A percentile compares a stretch with the other conserved stretches of the same genome.
Conservation (phyloP, 2,888 invertebrate species). For the Euproctis similis region DNA sequence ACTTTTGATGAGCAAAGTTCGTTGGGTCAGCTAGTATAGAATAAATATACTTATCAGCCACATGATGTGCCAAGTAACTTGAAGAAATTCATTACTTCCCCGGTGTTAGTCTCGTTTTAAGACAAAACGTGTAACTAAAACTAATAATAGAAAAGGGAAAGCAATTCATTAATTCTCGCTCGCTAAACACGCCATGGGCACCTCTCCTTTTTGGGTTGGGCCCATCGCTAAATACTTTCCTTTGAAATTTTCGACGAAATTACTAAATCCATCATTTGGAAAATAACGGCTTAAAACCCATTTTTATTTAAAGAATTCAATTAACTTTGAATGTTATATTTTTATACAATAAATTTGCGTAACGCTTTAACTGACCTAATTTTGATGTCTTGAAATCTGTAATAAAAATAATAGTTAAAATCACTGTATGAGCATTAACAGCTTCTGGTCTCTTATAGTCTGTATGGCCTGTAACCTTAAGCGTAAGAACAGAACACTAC, state of each 20-base stretch:
- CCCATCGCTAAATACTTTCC: slow-evolving; percentile 8
- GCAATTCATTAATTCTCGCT: slow-evolving; percentile 31
- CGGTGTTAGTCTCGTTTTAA: slow-evolving; percentile 17
- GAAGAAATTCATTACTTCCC: slow-evolving; percentile 16
- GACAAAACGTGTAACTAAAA: slow-evolving; percentile 21
- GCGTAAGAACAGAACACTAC: too few species aligned
- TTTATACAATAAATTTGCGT: too few species aligned
- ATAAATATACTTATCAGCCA: too few species aligned
- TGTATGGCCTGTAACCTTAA: too few species aligned
- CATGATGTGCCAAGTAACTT: slow-evolving; percentile 18
- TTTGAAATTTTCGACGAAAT: slow-evolving; percentile 11
- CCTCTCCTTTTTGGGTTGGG: slow-evolving; percentile 9
- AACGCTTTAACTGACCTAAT: too few species aligned
- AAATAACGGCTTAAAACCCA: slow-evolving; percentile 1
- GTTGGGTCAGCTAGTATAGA: too few species aligned
- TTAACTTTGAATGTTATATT: too few species aligned
- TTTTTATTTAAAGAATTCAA: background rate
- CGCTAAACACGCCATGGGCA: slow-evolving; percentile 14
- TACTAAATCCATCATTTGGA: slow-evolving; percentile 5
- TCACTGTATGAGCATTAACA: too few species aligned
- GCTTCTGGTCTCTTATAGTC: too few species aligned
- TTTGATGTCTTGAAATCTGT: too few species aligned
- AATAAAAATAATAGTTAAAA: too few species aligned
- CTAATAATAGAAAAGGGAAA: slow-evolving; percentile 34
- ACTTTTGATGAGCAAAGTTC: too few species aligned